Base-by-base conservation (phyloP, 1,140 invertebrate genomes). In the Phthorimaea operculella region DNA sequence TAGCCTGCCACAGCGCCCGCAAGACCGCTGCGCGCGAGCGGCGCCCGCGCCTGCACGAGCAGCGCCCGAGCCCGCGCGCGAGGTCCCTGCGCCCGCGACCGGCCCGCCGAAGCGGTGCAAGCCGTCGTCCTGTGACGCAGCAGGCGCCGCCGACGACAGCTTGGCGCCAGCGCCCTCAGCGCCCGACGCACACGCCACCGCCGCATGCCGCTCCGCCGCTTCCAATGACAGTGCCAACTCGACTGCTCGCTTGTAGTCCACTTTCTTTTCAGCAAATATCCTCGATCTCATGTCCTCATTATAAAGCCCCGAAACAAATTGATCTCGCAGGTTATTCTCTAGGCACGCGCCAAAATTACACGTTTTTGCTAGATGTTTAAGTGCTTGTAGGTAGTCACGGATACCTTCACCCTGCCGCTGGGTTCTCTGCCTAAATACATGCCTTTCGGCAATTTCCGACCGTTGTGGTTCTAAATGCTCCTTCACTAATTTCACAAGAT, bases 291-390 rank as follows among this genome's bases (percentile, higher is more conserved):
- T 64, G 9, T 64, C 65, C 28, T 64, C 65, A 54, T 55, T 55
- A 14, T 12, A 33, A 8, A 64, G 51, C 44, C 58, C 54, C 12
- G 62, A 66, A 12, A 66, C 64, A n/a, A 66, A 66, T 39, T 63
- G 63, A 48, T 64, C 66, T 36, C 59, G 59, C 12, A 64, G 49
- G 49, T 62, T 62, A 10, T 58, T 53, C 33, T 69, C 67, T 39
- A 66, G 34, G 14, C 36, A 49, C 4, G 10, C 33, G 10, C 52
- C 48, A 39, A 66, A 70, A 52, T 66, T 66, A 28, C 64, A 70
- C 10, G 62, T 64, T 57, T 62, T 63, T 10, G 64, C 62, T 36
- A 66, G 51, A 60, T 70, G 62, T 59, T 70, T 67, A 15, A 70
- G 48, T 17, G 50, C 51, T 58, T 70, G 67, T 21, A 70, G 57